These are phyloP conservation scores for Apis laboriosa DNA, from an alignment of 1,140 invertebrate species.

Conservation along the genomic window DNA sequence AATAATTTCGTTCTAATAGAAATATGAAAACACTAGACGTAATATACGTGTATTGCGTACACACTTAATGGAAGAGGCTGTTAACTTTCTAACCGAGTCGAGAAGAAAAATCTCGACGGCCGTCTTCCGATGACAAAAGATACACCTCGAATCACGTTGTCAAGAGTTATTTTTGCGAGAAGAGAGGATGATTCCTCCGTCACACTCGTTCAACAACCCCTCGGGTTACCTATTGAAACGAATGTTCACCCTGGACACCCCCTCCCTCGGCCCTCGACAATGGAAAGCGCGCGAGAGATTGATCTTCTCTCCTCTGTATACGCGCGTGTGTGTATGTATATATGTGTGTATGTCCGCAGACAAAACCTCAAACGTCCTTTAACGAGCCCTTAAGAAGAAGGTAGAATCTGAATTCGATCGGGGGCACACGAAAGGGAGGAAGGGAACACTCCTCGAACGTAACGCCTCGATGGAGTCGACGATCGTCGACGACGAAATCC, in stretches of 20 bases:
- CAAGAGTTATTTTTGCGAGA: constrained; percentile 18
- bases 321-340: not conserved
- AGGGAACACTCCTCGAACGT: constrained; percentile 17
- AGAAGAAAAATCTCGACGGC: constrained; percentile 2
- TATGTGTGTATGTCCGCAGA: constrained; percentile 10
- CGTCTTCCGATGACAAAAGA: constrained; percentile 13
- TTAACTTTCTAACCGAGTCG: not conserved
- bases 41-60: not conserved
- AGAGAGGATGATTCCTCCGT: not conserved
- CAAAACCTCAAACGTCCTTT: constrained; percentile 45
- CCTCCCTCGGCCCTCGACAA: constrained; percentile 17
- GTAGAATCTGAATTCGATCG: constrained; percentile 34
- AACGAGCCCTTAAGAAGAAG: constrained; percentile 39
- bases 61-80: not conserved
- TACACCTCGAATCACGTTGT: constrained; percentile 18
- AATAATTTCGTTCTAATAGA: not conserved
- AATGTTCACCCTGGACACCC: constrained; percentile 20
- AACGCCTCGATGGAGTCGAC: constrained; percentile 30
- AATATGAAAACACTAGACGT: not conserved
- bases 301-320: constrained; percentile 10
- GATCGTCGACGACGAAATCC: constrained; percentile 18
- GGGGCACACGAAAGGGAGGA: not conserved
- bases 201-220: constrained; percentile 4
- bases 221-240: constrained; percentile 28
- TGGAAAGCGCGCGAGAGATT: constrained; percentile 30